A percentile compares a stretch with the other conserved stretches of the same genome.
These are phyloP conservation scores for Aphelinus atriplicis DNA, from an alignment of 1,140 invertebrate species.

Conservation along the genomic window DNA sequence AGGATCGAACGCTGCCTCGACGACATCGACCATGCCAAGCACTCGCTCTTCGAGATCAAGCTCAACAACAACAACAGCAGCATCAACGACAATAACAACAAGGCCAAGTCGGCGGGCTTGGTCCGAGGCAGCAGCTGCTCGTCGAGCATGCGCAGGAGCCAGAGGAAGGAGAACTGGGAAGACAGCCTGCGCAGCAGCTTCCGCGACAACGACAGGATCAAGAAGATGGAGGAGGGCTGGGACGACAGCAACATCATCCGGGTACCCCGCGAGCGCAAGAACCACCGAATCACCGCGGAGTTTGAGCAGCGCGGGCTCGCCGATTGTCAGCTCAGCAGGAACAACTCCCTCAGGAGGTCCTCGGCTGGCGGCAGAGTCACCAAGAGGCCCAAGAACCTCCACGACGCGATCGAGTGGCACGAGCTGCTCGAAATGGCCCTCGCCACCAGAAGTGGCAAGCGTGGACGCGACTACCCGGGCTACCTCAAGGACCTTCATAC, in stretches of 20 bases:
- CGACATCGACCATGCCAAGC: constrained; percentile 42
- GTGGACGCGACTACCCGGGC: constrained; percentile 29
- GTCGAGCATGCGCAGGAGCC: constrained; percentile 36
- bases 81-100: constrained; percentile 7
- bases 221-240: constrained; percentile 60
- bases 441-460: constrained; percentile 46
- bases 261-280: constrained; percentile 54
- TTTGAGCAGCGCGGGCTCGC: constrained; percentile 43
- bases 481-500: constrained; percentile 60
- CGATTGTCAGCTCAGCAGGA: constrained; percentile 15
- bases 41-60: constrained; percentile 13
- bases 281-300: constrained; percentile 56
- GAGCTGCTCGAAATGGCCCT: constrained; percentile 65
- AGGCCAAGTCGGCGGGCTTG: constrained; percentile 6
- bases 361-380: constrained; percentile 16
- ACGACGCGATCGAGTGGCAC: constrained; percentile 64
- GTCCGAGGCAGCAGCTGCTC: constrained; percentile 14
- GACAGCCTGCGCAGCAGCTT: constrained; percentile 53
- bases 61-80: constrained; percentile 15
- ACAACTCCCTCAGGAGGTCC: constrained; percentile 43
- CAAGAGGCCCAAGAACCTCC: constrained; percentile 43
- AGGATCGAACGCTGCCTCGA: constrained; percentile 46
- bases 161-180: constrained; percentile 64
- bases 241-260: constrained; percentile 58
- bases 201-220: constrained; percentile 45